Evolutionary conservation across 1,140 invertebrate genomes (phyloP).

Genomic region (Sinella curviseta): DNA sequence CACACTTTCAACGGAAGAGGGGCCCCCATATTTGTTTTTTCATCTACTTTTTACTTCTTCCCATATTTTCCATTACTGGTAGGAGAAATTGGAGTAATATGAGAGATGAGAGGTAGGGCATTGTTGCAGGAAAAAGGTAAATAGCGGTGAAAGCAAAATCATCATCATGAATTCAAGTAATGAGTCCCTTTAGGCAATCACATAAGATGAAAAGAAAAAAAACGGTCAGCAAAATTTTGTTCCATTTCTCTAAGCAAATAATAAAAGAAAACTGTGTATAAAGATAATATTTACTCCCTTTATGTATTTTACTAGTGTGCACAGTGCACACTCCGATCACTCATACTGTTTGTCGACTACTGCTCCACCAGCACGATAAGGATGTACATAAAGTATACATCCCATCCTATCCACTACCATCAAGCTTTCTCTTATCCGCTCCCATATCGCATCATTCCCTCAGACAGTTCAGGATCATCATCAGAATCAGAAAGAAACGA

Average conservation of each 20-base stretch:
- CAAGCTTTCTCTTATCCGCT: too few relatives aligned
- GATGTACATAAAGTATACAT: too few relatives aligned
- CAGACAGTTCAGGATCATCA: too few relatives aligned
- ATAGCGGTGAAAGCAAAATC: neutral
- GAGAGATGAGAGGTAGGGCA: neutral
- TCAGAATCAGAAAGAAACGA: too few relatives aligned
- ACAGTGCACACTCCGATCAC: too few relatives aligned
- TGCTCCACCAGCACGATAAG: too few relatives aligned
- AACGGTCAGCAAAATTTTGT: conserved; percentile 10
- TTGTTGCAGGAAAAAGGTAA: neutral
- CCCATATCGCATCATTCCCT: too few relatives aligned
- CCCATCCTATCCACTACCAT: too few relatives aligned
- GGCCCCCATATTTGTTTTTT: too few relatives aligned
- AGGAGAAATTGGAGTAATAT: neutral
- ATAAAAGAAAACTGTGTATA: neutral
- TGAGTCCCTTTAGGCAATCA: conserved; percentile 24
- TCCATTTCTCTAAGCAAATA: conserved; percentile 20
- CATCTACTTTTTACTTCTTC: too few relatives aligned
- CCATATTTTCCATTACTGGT: neutral
- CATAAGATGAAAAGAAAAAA: neutral
- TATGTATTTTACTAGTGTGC: neutral
- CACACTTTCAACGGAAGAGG: too few relatives aligned
- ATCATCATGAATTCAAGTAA: conserved; percentile 26
- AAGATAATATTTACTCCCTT: conserved; percentile 3
- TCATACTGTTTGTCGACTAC: too few relatives aligned